A percentile compares a stretch with the other conserved stretches of the same genome.
Evolutionary conservation across 2,888 invertebrate species (phyloP).

Genomic region (Rhaphigaster nebulosa): DNA sequence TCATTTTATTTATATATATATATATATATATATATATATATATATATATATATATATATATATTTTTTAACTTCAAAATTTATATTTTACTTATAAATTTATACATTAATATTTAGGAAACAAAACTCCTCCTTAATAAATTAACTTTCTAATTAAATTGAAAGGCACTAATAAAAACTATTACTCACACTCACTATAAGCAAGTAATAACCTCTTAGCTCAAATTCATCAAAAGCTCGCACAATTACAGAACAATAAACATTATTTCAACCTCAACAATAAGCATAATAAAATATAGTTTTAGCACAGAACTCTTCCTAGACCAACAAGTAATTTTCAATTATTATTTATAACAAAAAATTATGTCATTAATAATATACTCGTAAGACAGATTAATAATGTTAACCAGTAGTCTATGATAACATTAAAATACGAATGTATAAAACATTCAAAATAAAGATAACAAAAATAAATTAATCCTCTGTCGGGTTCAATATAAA

Average conservation of each 20-base stretch:
- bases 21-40: not conserved
- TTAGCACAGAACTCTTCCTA: not conserved
- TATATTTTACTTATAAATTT: not conserved
- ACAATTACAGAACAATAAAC: not conserved
- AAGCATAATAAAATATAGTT: not conserved
- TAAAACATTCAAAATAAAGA: not conserved
- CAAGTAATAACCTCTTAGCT: not conserved
- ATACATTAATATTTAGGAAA: not conserved
- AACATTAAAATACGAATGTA: not conserved
- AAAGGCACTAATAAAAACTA: conserved; percentile 32
- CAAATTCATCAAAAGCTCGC: not conserved
- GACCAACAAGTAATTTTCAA: not conserved
- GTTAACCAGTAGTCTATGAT: not conserved
- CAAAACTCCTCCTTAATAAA: not conserved
- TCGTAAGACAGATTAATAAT: not conserved
- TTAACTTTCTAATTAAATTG: not conserved
- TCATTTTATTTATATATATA: not conserved
- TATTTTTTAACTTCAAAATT: not conserved
- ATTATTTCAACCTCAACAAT: not conserved
- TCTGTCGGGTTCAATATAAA: not conserved
- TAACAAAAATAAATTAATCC: not conserved
- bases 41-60: not conserved
- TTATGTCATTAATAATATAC: not conserved
- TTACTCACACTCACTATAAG: conserved; percentile 7
- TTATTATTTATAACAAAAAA: not conserved